Evolutionary conservation across 2,797 vertebrate species (phyloP), one percentile per base, ranked within the genome.

Genomic region (Tamandua tetradactyla): DNA sequence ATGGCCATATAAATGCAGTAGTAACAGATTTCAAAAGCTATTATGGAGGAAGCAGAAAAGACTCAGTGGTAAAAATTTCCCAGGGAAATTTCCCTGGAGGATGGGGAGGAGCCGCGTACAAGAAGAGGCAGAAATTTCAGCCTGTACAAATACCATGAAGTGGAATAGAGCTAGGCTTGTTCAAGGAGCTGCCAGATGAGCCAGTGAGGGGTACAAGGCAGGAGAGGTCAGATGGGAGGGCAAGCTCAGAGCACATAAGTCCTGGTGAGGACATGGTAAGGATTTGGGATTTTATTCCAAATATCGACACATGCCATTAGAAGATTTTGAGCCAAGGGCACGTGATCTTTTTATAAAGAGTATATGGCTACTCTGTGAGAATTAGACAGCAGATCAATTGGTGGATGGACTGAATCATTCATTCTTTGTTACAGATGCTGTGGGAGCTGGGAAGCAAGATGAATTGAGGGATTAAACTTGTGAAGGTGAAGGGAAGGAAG

Each of bases 301-400:
- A 59, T 7, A 2, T 57, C 74, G 47, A 17, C 52, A 42, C 42
- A 74, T 37, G 22, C 8, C n/a, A 17, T 0, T 47, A 37, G 40
- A 42, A 78, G 35, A 55, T 32, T 12, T 35, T 59, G 30, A 35
- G 30, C 30, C 27, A 10, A 27, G 42, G 11, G 25, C 15, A 49
- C 64, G 78, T 0, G 35, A 18, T 69, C 30, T 42, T 79, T 59
- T 74, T 57, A 44, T 35, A 5, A 68, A 6, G 49, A 40, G 23
- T 49, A 4, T 3, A 2, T 5, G 25, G 1, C 40, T 1, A 20
- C 57, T 30, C 35, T 2, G 55, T 79, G 69, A 37, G 22, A 0
- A 13, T 1, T 0, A 3, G 23, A 42, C 27, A 1, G 35, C 3
- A 0, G 27, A 27, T 15, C 0, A 0, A 40, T 0, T 10, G 75